phyloP scores from a whole-genome alignment of 1,140 invertebrate genomes.

The Heliconius nattereri region DNA sequence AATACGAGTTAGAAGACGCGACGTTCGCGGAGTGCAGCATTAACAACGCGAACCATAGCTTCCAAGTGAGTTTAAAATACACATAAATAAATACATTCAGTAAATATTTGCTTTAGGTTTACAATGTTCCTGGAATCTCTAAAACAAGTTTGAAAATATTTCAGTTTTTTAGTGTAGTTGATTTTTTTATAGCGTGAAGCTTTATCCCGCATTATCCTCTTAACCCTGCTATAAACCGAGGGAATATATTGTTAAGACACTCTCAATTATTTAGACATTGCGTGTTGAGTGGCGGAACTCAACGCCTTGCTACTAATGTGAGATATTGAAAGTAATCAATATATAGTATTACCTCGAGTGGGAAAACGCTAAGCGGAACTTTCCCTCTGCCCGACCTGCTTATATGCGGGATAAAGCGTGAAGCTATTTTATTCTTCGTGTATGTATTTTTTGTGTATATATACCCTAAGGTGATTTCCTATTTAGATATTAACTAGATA shows the following conservation, averaged over 20 bases:
- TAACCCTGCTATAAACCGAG: too few species aligned
- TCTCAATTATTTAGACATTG: too few species aligned
- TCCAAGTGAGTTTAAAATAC: conserved; percentile 84
- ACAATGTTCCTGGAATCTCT: too few species aligned
- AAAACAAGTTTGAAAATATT: too few species aligned
- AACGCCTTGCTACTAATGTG: neutral
- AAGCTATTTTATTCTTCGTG: too few species aligned
- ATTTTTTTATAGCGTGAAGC: neutral
- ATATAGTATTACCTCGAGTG: neutral
- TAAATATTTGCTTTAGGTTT: neutral
- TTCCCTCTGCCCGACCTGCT: neutral
- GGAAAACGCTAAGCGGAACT: neutral
- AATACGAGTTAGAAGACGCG: conserved; percentile 91
- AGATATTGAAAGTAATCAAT: neutral
- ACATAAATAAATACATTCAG: neutral
- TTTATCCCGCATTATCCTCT: too few species aligned
- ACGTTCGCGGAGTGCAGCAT: conserved; percentile 92
- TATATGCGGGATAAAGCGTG: neutral
- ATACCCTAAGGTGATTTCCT: neutral
- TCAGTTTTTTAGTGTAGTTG: too few species aligned
- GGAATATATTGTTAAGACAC: too few species aligned
- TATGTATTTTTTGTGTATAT: neutral
- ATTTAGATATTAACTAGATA: neutral
- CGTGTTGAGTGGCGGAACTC: neutral
- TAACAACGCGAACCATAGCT: conserved; percentile 93